Evolutionary conservation across 2,797 vertebrate genomes (phyloP).

Genomic region (Amblyopsis hoosieri): DNA sequence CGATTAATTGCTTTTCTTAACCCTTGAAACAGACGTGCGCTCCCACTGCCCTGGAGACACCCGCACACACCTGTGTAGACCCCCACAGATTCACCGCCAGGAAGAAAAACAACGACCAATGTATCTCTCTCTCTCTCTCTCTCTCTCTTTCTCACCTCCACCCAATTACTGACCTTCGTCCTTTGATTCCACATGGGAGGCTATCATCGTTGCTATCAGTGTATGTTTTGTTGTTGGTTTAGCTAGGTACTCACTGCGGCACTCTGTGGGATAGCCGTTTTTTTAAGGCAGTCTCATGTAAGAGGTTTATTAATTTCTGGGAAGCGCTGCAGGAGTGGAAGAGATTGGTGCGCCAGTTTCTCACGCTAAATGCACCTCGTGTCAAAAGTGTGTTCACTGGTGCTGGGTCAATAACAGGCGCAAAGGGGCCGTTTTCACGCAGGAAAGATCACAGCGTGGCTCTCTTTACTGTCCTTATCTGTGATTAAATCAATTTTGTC

Average conservation of each 20-base stretch:
- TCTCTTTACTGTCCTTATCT: slow-evolving; percentile 66
- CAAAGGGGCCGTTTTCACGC: slow-evolving; percentile 40
- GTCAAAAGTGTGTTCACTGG: slow-evolving; percentile 47
- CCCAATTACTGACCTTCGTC: slow-evolving; percentile 74
- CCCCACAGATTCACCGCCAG: slow-evolving; percentile 38
- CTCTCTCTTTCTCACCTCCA: slow-evolving; percentile 48
- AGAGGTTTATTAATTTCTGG: slow-evolving; percentile 48
- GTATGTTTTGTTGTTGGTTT: slow-evolving; percentile 67
- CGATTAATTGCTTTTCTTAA: slow-evolving; percentile 81
- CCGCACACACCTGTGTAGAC: slow-evolving; percentile 61
- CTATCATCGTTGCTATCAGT: slow-evolving; percentile 61
- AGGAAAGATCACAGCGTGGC: slow-evolving; percentile 55
- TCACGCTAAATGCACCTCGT: slow-evolving; percentile 49
- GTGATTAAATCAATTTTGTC: slow-evolving; percentile 74
- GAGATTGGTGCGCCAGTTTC: slow-evolving; percentile 42
- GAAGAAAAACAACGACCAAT: slow-evolving; percentile 60
- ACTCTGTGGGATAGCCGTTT: slow-evolving; percentile 25
- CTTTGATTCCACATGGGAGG: slow-evolving; percentile 62
- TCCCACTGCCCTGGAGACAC: slow-evolving; percentile 57
- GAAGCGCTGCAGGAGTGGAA: slow-evolving; percentile 31
- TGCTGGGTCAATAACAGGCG: slow-evolving; percentile 41
- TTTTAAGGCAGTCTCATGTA: slow-evolving; percentile 34
- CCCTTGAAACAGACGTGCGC: slow-evolving; percentile 69
- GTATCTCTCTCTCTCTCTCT: slow-evolving; percentile 45
- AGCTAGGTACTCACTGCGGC: slow-evolving; percentile 54